Conservation (phyloP, 2,888 invertebrate genomes). For the Fabriciana adippe region DNA sequence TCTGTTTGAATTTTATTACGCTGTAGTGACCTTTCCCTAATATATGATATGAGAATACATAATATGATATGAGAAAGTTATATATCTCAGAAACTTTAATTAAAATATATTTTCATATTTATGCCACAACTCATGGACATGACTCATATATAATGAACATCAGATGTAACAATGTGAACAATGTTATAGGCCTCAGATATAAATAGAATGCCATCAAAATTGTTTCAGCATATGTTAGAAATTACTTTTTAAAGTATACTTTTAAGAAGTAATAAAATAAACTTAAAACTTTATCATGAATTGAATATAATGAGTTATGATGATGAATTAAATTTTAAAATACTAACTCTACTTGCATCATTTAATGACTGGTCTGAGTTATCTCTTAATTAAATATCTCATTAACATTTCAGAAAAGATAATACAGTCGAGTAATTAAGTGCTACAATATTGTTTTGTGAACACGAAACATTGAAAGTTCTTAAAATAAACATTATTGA, state of each 20-base stretch:
- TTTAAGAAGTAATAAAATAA: too few relatives aligned
- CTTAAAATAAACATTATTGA: constrained; percentile 17
- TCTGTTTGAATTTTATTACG: too few relatives aligned
- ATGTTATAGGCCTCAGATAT: too few relatives aligned
- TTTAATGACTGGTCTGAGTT: constrained; percentile 7
- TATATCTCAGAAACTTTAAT: too few relatives aligned
- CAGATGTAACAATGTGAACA: too few relatives aligned
- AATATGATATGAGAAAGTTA: too few relatives aligned
- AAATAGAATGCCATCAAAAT: too few relatives aligned
- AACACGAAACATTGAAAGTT: constrained; percentile 1
- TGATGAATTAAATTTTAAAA: background rate
- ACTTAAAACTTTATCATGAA: background rate
- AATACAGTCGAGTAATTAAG: constrained; percentile 1
- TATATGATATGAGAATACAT: too few relatives aligned
- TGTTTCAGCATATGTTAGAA: background rate
- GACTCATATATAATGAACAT: too few relatives aligned
- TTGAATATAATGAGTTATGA: background rate
- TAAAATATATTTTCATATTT: too few relatives aligned
- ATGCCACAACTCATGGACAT: too few relatives aligned
- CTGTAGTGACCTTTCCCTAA: too few relatives aligned
- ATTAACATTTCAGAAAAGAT: constrained; percentile 19
- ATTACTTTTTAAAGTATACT: background rate
- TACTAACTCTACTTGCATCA: constrained; percentile 7
- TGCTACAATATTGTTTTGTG: background rate
- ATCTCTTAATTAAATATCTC: constrained; percentile 17